These are phyloP conservation scores for Argynnis bischoffii DNA, from an alignment of 2,888 invertebrate species.

Conservation along the genomic window DNA sequence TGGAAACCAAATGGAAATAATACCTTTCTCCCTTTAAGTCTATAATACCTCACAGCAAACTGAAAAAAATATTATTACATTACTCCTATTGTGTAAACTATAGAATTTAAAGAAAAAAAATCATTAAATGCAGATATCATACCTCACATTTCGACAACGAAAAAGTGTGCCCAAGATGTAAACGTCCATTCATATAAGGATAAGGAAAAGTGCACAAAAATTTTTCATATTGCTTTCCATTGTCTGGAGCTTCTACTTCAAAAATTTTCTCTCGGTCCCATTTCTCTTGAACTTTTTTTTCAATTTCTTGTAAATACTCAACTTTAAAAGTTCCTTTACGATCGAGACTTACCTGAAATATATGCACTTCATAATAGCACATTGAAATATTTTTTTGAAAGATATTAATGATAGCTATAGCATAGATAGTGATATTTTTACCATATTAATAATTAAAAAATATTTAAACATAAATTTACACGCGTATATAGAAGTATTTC, in stretches of 20 bases:
- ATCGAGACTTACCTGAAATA: constrained; percentile 63
- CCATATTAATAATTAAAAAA: no score
- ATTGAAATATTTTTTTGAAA: no score
- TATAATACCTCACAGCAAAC: constrained; percentile 95
- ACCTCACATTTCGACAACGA: constrained; percentile 98
- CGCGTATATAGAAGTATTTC: no score
- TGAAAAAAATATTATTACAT: constrained; percentile 56
- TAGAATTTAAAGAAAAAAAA: not conserved
- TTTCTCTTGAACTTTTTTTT: constrained; percentile 90
- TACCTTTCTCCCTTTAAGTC: constrained; percentile 94
- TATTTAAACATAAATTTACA: no score
- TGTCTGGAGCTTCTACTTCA: constrained; percentile 90
- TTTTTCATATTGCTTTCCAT: constrained; percentile 87
- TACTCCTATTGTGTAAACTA: no score
- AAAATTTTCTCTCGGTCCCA: constrained; percentile 93
- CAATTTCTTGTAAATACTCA: constrained; percentile 94
- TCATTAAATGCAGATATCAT: constrained; percentile 43
- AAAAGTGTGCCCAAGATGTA: constrained; percentile 99
- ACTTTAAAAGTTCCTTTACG: constrained; percentile 98
- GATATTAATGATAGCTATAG: no score
- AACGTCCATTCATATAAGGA: constrained; percentile 99
- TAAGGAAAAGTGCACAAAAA: constrained; percentile 97
- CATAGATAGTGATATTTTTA: no score
- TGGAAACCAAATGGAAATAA: constrained; percentile 99
- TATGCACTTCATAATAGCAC: constrained; percentile 14